Evolutionary conservation across 2,797 vertebrate species (phyloP).

Genomic region (Pogonophryne albipinna): DNA sequence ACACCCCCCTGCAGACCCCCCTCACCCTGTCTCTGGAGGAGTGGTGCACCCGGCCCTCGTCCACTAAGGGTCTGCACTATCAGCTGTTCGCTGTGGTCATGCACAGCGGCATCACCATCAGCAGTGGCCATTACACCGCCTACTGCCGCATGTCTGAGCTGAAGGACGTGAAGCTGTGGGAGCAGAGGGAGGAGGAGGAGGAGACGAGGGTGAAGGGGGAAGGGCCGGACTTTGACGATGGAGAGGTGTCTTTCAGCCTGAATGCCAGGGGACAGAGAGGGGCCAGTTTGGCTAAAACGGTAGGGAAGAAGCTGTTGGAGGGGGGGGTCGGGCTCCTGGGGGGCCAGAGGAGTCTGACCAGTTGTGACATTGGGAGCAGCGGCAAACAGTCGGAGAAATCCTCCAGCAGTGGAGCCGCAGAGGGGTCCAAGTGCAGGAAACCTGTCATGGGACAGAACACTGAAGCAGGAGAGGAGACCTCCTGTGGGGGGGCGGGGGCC

Average conservation of each 20-base stretch:
- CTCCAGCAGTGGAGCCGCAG: constrained; percentile 41
- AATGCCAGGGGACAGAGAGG: constrained; percentile 66
- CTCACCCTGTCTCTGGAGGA: constrained; percentile 92
- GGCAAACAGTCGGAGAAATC: constrained; percentile 86
- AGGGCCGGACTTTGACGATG: constrained; percentile 85
- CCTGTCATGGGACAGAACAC: constrained; percentile 55
- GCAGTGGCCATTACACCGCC: constrained; percentile 97
- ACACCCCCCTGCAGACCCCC: constrained; percentile 94
- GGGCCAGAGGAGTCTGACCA: constrained; percentile 92
- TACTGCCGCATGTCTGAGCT: constrained; percentile 92
- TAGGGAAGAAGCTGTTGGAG: constrained; percentile 90
- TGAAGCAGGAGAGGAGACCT: constrained; percentile 51
- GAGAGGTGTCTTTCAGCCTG: constrained; percentile 88
- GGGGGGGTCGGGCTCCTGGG: constrained; percentile 90
- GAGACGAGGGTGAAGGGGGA: constrained; percentile 75
- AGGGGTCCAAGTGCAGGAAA: constrained; percentile 76
- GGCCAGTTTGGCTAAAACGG: constrained; percentile 74
- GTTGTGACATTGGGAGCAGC: constrained; percentile 85
- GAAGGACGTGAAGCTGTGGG: constrained; percentile 69
- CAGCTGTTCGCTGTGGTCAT: constrained; percentile 96
- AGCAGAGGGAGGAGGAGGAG: constrained; percentile 72
- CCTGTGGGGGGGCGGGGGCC: constrained; percentile 28
- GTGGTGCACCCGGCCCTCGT: constrained; percentile 90
- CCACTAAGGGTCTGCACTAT: constrained; percentile 84
- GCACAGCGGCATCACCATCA: constrained; percentile 98